These are phyloP conservation scores for Maniola jurtina DNA, from an alignment of 1,140 invertebrate species.

Conservation along the genomic window DNA sequence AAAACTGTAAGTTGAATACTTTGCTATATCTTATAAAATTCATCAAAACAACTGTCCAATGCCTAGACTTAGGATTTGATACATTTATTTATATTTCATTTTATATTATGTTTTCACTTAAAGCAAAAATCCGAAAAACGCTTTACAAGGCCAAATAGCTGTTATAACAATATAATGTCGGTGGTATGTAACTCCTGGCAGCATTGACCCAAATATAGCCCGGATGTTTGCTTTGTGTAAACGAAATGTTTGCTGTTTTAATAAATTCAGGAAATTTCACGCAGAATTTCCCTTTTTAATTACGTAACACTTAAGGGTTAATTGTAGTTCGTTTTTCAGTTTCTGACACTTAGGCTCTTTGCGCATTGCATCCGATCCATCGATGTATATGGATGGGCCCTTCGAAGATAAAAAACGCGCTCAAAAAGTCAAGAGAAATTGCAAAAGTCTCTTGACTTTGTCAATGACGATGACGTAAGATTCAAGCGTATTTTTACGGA, in stretches of 20 bases:
- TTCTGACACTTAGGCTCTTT: too few species aligned
- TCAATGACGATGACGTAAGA: too few species aligned
- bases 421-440: too few species aligned
- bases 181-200: slow-evolving; percentile 5
- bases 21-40: too few species aligned
- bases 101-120: neutral
- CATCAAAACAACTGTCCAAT: too few species aligned
- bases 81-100: slow-evolving; percentile 2
- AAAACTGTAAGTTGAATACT: too few species aligned
- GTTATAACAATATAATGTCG: slow-evolving; percentile 10
- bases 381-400: too few species aligned
- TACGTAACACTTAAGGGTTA: neutral
- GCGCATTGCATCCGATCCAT: too few species aligned
- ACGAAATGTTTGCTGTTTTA: slow-evolving; percentile 9
- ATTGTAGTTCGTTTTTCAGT: neutral
- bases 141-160: slow-evolving; percentile 6
- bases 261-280: slow-evolving; percentile 12
- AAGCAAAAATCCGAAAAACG: neutral
- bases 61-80: neutral
- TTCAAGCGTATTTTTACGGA: too few species aligned
- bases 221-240: slow-evolving; percentile 13
- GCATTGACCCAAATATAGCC: slow-evolving; percentile 13
- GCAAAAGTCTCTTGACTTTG: too few species aligned
- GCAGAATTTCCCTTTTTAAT: neutral
- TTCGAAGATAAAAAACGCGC: too few species aligned